A percentile compares a stretch with the other conserved stretches of the same genome.
Conservation (phyloP, 1,140 invertebrate species). For the Bombus ignitus region DNA sequence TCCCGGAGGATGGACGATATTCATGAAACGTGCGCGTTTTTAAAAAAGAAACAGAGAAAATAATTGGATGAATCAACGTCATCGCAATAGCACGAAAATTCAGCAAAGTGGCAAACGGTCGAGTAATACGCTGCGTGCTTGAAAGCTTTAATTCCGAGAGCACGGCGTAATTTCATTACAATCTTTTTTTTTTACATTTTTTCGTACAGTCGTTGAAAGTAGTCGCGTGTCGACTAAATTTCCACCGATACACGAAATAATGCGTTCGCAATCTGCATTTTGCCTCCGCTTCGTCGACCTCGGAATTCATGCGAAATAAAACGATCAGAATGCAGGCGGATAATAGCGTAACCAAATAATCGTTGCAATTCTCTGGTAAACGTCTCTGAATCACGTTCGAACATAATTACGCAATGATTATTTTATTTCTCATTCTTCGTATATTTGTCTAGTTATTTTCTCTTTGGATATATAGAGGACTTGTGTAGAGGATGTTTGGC, state of each 20-base stretch:
- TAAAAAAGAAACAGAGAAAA: neutral
- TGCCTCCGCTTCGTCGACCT: neutral
- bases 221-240: neutral
- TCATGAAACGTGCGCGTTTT: neutral
- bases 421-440: neutral
- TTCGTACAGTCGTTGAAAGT: neutral
- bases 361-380: neutral
- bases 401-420: neutral
- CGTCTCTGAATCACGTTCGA: neutral
- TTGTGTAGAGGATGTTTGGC: too few species aligned
- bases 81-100: constrained; percentile 1
- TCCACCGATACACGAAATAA: constrained; percentile 2
- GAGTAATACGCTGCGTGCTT: neutral
- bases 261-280: neutral
- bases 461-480: neutral
- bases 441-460: neutral
- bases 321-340: neutral
- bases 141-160: neutral
- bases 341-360: constrained; percentile 4
- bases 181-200: neutral
- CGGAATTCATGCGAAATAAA: neutral
- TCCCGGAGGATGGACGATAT: neutral
- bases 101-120: neutral
- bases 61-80: constrained; percentile 4
- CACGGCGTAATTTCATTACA: neutral